Evolutionary conservation across 2,888 invertebrate genomes (phyloP).

Genomic region (Boloria euphrosyne): DNA sequence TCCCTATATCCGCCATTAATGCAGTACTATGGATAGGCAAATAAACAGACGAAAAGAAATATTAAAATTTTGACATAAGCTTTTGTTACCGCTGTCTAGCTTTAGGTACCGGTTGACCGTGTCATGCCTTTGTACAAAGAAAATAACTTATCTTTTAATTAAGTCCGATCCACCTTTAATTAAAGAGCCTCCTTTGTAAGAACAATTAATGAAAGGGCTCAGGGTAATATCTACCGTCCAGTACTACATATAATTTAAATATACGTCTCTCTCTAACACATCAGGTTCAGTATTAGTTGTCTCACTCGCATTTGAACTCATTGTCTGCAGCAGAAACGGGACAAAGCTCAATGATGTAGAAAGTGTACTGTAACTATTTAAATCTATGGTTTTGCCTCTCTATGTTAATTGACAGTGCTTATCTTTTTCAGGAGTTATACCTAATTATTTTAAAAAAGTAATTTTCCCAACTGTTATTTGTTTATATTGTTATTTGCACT

Average conservation of each 20-base stretch:
- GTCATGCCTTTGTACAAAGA: background rate
- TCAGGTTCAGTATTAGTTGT: background rate
- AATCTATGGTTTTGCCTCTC: background rate
- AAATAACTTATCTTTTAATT: constrained; percentile 25
- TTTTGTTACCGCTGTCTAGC: background rate
- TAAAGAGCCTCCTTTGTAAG: constrained; percentile 15
- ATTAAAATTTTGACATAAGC: no score
- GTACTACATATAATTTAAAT: constrained; percentile 17
- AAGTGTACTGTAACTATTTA: background rate
- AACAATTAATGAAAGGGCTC: constrained; percentile 22
- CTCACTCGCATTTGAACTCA: background rate
- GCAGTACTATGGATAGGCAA: no score
- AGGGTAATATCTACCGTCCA: constrained; percentile 15
- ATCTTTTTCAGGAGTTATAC: no score
- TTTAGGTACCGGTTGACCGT: background rate
- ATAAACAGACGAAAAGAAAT: no score
- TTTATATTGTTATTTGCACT: no score
- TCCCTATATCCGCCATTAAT: no score
- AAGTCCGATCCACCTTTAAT: constrained; percentile 21
- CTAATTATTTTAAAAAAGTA: no score
- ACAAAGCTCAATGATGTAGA: background rate
- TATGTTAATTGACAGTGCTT: background rate
- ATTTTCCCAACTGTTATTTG: no score
- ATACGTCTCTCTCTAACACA: constrained; percentile 7
- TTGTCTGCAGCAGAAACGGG: background rate